These are phyloP conservation scores for Callithrix jacchus DNA, from an alignment of 2,113 vertebrate species.

Conservation along the genomic window DNA sequence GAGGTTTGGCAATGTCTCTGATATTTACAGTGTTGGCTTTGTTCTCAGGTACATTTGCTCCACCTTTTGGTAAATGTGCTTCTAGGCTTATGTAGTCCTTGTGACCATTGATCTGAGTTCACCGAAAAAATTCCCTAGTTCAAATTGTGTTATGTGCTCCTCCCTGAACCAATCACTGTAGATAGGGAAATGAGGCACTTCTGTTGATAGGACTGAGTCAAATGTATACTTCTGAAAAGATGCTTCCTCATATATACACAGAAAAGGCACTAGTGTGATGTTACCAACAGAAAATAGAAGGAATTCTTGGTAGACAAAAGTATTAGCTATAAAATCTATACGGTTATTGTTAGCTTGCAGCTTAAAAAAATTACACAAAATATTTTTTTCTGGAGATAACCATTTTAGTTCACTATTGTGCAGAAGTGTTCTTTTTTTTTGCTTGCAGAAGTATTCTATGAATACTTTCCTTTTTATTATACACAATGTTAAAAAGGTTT, in stretches of 20 bases:
- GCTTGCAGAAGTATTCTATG: background rate
- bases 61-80: background rate
- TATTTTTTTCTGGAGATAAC: background rate
- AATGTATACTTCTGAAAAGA: background rate
- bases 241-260: background rate
- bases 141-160: background rate
- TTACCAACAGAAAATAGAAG: background rate
- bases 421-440: background rate
- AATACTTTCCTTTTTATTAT: background rate
- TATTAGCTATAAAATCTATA: background rate
- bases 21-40: background rate
- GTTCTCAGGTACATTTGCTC: background rate
- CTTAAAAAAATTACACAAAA: background rate
- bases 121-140: background rate
- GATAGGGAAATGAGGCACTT: background rate
- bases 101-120: background rate
- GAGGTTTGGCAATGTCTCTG: background rate
- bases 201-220: background rate
- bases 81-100: background rate
- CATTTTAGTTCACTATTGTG: background rate
- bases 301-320: background rate
- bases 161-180: background rate
- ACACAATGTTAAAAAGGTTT: background rate
- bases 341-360: background rate
- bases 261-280: background rate